These are phyloP conservation scores for Paratilapia polleni DNA, from an alignment of 2,113 vertebrate species.

Conservation along the genomic window DNA sequence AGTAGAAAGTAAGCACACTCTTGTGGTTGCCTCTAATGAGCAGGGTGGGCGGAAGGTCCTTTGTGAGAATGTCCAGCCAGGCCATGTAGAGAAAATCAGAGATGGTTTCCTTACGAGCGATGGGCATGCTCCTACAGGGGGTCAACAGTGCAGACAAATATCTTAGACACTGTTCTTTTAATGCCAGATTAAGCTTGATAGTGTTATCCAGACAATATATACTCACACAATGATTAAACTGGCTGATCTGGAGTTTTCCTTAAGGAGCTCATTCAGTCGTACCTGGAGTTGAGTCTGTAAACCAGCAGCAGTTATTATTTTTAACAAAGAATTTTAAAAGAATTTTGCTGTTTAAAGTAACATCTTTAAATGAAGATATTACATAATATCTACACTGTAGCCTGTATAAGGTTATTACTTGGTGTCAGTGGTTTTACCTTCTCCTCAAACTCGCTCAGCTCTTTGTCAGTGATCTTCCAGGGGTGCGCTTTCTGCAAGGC, in stretches of 20 bases:
- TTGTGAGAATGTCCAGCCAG: constrained; percentile 94
- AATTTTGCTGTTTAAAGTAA: background rate
- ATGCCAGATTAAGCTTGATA: background rate
- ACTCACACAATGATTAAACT: constrained; percentile 96
- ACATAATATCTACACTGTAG: background rate
- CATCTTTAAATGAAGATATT: background rate
- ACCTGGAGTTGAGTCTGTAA: constrained; percentile 91
- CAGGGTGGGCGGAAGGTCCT: constrained; percentile 92
- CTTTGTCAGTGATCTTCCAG: constrained; percentile 95
- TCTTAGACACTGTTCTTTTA: background rate
- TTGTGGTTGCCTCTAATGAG: constrained; percentile 97
- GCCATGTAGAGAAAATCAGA: constrained; percentile 96
- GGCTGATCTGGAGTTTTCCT: constrained; percentile 89
- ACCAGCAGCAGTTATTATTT: background rate
- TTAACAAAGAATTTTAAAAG: background rate
- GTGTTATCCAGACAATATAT: background rate
- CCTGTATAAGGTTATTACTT: background rate
- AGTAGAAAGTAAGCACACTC: constrained; percentile 98
- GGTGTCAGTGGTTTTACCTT: constrained; percentile 83
- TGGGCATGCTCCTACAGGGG: constrained; percentile 90
- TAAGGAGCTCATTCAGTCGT: constrained; percentile 92
- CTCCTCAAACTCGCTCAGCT: constrained; percentile 90
- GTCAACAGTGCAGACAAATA: background rate
- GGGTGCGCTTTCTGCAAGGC: constrained; percentile 87
- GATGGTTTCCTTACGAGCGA: constrained; percentile 92